Conservation (phyloP, 2,797 vertebrate species). For the Clarias fuscus region DNA sequence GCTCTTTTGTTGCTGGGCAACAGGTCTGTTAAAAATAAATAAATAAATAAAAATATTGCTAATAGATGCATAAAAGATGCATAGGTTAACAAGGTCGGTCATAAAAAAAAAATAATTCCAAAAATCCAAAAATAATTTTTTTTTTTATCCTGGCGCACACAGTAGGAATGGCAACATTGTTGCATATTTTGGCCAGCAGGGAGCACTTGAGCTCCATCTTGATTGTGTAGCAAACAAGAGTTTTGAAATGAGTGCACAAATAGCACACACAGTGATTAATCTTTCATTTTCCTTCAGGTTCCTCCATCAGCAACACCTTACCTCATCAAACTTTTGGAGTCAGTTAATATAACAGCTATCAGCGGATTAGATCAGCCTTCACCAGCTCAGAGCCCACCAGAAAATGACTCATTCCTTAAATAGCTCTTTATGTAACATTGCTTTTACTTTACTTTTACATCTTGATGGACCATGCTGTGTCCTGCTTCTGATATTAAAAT, state of each 20-base stretch:
- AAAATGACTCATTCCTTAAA: constrained; percentile 7
- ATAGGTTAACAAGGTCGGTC: constrained; percentile 18
- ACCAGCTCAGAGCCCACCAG: background rate
- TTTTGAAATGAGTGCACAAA: constrained; percentile 29
- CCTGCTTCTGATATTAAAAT: background rate
- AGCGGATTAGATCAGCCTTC: background rate
- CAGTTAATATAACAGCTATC: constrained; percentile 4
- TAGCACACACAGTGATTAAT: constrained; percentile 43
- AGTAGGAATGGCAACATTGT: background rate
- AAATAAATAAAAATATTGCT: background rate
- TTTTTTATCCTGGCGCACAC: too few species aligned
- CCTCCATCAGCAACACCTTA: constrained; percentile 8
- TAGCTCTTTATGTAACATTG: constrained; percentile 11
- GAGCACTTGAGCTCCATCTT: constrained; percentile 40
- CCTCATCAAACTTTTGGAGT: constrained; percentile 12
- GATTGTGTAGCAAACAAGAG: background rate
- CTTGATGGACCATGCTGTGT: background rate
- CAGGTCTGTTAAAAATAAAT: background rate
- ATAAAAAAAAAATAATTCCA: too few species aligned
- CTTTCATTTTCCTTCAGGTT: constrained; percentile 8
- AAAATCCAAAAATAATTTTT: too few species aligned
- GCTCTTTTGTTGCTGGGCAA: constrained; percentile 13
- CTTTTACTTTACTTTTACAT: background rate
- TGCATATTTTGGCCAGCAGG: constrained; percentile 34
- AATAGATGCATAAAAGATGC: constrained; percentile 19